Percentiles rank a stretch among this genome's conserved stretches.
Evolutionary conservation across 2,888 invertebrate genomes (phyloP).

Genomic region (Melangyna quadrimaculata): DNA sequence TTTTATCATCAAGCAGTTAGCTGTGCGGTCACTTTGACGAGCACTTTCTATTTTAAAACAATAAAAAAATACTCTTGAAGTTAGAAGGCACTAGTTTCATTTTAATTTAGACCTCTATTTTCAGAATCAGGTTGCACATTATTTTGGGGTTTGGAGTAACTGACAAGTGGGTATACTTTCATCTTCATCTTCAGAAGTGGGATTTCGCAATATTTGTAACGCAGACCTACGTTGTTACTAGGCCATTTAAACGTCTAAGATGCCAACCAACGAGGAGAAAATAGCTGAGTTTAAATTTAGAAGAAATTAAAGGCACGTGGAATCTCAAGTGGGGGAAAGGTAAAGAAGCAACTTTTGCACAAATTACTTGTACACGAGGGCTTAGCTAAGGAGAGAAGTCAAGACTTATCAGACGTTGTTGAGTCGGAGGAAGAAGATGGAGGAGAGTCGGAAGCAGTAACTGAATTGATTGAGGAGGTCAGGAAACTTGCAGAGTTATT

Average conservation of each 20-base stretch:
- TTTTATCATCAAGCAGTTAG: too few species aligned
- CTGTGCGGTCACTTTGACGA: too few species aligned
- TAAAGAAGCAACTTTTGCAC: neutral
- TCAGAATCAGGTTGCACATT: too few species aligned
- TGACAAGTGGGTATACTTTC: too few species aligned
- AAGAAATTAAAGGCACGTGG: neutral
- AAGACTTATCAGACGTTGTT: neutral
- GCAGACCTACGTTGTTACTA: too few species aligned
- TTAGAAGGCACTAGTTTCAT: too few species aligned
- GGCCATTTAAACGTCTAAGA: neutral
- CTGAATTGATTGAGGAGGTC: neutral
- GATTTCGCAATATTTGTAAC: too few species aligned
- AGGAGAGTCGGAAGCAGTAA: neutral
- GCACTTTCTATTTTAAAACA: too few species aligned
- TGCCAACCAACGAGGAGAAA: neutral
- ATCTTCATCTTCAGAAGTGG: too few species aligned
- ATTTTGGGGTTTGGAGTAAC: too few species aligned
- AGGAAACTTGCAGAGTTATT: neutral
- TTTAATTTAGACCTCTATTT: too few species aligned
- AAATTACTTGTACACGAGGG: neutral
- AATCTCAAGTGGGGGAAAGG: neutral
- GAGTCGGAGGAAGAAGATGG: neutral
- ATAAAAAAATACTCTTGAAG: too few species aligned
- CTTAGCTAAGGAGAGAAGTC: neutral
- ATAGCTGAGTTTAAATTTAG: neutral